Percentiles rank a stretch among this genome's conserved stretches.
Evolutionary conservation across 2,888 invertebrate genomes (phyloP).

Genomic region (Trichacis sp.): DNA sequence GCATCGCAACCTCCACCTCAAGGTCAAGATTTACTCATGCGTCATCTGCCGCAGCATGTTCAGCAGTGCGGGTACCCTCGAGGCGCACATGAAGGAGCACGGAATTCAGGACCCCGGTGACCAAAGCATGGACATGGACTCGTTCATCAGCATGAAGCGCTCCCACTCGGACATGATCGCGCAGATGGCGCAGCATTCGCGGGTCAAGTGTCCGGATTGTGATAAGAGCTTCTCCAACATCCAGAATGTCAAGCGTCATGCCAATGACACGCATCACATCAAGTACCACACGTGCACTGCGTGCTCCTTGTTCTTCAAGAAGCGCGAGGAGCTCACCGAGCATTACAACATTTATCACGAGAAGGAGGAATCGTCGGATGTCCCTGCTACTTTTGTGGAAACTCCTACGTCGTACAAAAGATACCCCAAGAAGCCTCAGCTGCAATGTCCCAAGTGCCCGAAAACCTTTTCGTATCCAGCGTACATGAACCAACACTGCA

Average conservation of each 20-base stretch:
- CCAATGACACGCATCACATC: constrained; percentile 56
- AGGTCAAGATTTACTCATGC: constrained; percentile 73
- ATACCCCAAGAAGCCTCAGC: constrained; percentile 30
- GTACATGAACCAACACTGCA: constrained; percentile 55
- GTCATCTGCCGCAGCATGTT: constrained; percentile 74
- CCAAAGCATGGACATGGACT: constrained; percentile 47
- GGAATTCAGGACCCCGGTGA: constrained; percentile 54
- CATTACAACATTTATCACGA: too few species aligned
- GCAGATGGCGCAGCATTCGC: background rate
- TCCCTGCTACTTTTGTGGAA: too few species aligned
- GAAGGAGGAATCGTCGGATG: too few species aligned
- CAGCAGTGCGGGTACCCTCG: constrained; percentile 72
- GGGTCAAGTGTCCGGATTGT: constrained; percentile 72
- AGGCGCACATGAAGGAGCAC: constrained; percentile 64
- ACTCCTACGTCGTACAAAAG: constrained; percentile 41
- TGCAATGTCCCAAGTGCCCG: constrained; percentile 52
- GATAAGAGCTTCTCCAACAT: constrained; percentile 71
- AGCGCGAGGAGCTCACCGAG: constrained; percentile 74
- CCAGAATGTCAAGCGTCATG: constrained; percentile 60
- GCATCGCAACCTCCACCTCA: constrained; percentile 76
- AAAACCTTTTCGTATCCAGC: constrained; percentile 51
- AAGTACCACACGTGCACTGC: constrained; percentile 73
- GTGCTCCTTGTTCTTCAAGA: constrained; percentile 75
- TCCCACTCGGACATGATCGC: constrained; percentile 17
- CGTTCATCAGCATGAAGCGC: constrained; percentile 47